A percentile compares a stretch with the other conserved stretches of the same genome.
Evolutionary conservation across 1,140 invertebrate genomes (phyloP).

Genomic region (Drosophila varians): DNA sequence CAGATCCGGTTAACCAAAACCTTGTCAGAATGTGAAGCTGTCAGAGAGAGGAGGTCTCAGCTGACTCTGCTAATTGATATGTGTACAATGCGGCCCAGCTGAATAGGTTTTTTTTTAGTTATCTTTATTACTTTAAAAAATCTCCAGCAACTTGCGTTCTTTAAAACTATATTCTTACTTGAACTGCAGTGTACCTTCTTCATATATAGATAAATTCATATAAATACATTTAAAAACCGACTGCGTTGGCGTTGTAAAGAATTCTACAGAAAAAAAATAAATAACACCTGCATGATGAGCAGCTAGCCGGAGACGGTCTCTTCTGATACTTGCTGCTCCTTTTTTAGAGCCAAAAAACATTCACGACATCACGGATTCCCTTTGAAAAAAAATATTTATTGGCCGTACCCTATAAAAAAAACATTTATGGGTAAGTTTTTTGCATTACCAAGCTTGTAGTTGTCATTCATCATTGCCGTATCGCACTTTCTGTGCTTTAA

Average conservation of each 20-base stretch:
- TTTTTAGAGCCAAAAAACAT: constrained; percentile 28
- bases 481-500: constrained; percentile 24
- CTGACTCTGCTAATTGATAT: constrained; percentile 43
- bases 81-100: not conserved
- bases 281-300: constrained; percentile 43
- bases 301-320: constrained; percentile 2
- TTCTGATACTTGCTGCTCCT: not conserved
- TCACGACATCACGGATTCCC: constrained; percentile 65
- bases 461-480: constrained; percentile 48
- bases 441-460: constrained; percentile 1
- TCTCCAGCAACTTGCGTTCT: no score
- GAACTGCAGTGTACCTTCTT: not conserved
- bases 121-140: not conserved
- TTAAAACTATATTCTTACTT: not conserved
- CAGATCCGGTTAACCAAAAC: constrained; percentile 76
- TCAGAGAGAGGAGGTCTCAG: constrained; percentile 53
- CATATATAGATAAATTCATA: constrained; percentile 12
- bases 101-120: not conserved
- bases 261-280: constrained; percentile 37
- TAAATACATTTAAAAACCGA: constrained; percentile 2
- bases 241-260: constrained; percentile 63
- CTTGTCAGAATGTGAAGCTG: constrained; percentile 24
- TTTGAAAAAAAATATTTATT: constrained; percentile 14
- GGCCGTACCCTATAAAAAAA: not conserved
- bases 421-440: constrained; percentile 12